Conservation (phyloP, 2,888 invertebrate genomes). For the Cosmopolites sordidus region DNA sequence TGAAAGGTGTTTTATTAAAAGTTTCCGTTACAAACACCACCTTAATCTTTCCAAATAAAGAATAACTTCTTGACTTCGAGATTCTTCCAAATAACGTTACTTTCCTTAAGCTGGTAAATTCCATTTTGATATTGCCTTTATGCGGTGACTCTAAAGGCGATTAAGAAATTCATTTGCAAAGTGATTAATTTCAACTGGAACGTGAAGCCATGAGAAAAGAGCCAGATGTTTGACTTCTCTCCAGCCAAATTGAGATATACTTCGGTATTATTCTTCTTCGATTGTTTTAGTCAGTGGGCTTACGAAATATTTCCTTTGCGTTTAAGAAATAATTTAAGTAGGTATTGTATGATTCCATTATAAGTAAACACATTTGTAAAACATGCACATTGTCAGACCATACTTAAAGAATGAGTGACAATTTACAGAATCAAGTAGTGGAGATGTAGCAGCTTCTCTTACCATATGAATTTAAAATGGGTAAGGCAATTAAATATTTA, state of each 20-base stretch:
- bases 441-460: too few species aligned
- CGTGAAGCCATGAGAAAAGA: constrained; percentile 36
- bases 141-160: constrained; percentile 22
- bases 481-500: too few species aligned
- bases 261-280: constrained; percentile 8
- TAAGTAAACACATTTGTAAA: too few species aligned
- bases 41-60: background rate
- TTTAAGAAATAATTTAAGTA: too few species aligned
- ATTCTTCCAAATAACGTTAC: background rate
- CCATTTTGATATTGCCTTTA: constrained; percentile 1
- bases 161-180: constrained; percentile 38
- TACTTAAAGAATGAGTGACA: too few species aligned
- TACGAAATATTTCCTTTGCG: too few species aligned
- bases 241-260: constrained; percentile 36
- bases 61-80: background rate
- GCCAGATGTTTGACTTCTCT: constrained; percentile 40
- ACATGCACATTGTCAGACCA: too few species aligned
- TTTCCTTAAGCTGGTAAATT: background rate
- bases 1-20: background rate
- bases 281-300: background rate
- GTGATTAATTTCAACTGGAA: constrained; percentile 42
- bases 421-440: too few species aligned
- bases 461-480: too few species aligned
- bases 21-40: background rate
- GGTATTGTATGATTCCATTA: too few species aligned